Evolutionary conservation across 2,113 vertebrate species (phyloP), one percentile per base, ranked within the genome.

Genomic region (Lophura nycthemera): DNA sequence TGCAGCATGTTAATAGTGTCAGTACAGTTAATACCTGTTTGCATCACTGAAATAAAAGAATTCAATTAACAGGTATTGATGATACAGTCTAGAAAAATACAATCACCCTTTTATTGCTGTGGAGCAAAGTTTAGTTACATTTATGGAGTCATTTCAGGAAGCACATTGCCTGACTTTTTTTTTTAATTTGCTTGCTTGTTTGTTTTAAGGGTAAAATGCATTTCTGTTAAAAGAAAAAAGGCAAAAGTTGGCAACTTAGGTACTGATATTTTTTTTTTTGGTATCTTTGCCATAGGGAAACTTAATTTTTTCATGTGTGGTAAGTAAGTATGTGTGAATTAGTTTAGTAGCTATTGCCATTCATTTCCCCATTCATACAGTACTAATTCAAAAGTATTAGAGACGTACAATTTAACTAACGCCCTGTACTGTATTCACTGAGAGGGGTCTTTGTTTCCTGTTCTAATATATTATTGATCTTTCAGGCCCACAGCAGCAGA

Each of bases 401-500:
- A 90, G 88, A 86, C 77, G 80, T 97, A 78, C 91, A 73, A 63
- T 97, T 89, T 96, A 93, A 88, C 96, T 96, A 96, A 96, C 91
- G 40, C 94, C 90, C 89, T 95, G 95, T 95, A 88, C 95, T 96
- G 83, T 97, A 83, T 96, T 96, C 97, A 89, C 95, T 93, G 77
- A 83, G 83, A 96, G 79, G 96, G 92, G 64, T 96, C 95, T 87
- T 95, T 97, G 87, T 96, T 97, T 97, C 97, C 97, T 97, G 95
- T 96, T 98, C 94, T 97, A 92, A 98, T 97, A 95, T 98, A 97
- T 97, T 98, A 96, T 97, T 98, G 97, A 97, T 98, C 95, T 97
- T 98, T 97, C 97, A 98, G 98, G 98, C 98, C 98, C 95, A 98
- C 98, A 97, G 98, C 98, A 97, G 98, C 98, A 97, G 98, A 98